phyloP scores from a whole-genome alignment of 2,888 invertebrate genomes.

The Pristionchus arcanus region DNA sequence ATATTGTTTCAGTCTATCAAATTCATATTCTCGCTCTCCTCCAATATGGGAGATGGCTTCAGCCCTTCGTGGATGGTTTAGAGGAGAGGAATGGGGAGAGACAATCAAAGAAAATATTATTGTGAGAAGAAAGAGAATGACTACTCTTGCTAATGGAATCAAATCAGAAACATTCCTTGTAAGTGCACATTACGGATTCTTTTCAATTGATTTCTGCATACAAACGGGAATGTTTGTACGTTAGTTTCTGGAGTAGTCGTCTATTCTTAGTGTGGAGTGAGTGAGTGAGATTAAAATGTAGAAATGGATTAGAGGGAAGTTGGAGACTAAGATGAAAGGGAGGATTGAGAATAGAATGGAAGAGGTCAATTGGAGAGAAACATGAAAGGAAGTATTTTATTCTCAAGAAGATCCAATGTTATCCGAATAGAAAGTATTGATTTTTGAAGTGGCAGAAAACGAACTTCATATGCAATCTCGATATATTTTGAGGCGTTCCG shows the following conservation, averaged over 20 bases:
- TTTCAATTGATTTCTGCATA: not conserved
- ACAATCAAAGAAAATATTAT: conserved; percentile 1
- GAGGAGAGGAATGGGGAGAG: conserved; percentile 16
- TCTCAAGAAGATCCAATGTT: not conserved
- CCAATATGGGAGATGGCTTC: conserved; percentile 12
- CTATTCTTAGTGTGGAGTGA: conserved; percentile 1
- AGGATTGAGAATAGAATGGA: not conserved
- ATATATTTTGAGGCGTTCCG: not conserved
- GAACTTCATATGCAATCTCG: not conserved
- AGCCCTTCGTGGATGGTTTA: conserved; percentile 10
- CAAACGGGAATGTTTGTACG: no score
- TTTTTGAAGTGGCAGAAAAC: no score
- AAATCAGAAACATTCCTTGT: not conserved
- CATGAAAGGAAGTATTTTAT: not conserved
- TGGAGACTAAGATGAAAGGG: conserved; percentile 5
- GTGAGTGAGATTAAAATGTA: conserved; percentile 29
- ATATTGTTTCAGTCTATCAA: not conserved
- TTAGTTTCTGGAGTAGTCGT: not conserved
- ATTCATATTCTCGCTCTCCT: not conserved
- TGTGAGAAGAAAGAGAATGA: not conserved
- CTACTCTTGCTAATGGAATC: not conserved
- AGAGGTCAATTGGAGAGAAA: conserved; percentile 11
- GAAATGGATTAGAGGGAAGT: not conserved
- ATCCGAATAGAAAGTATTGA: not conserved
- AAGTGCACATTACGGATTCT: not conserved